Base-by-base conservation (phyloP, 2,888 invertebrate genomes). In the Acanthosoma haemorrhoidale region DNA sequence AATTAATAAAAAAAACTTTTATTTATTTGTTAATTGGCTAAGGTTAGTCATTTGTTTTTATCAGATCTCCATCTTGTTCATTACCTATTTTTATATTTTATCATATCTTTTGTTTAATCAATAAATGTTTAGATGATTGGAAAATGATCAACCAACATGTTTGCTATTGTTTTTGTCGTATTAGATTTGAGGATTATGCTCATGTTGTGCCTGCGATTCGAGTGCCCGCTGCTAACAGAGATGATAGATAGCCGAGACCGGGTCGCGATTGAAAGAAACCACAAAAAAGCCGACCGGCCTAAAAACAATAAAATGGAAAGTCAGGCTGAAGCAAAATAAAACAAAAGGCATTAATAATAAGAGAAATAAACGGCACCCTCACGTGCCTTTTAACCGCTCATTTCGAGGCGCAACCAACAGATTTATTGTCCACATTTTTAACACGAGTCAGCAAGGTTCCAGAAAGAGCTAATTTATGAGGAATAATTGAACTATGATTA, bases 401-500 rank as follows among this genome's bases (percentile, higher is more conserved):
- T 61, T 61, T 61, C 21, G 16, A 13, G 36, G 4, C 34, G 36
- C 21, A 38, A 21, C 13, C 16, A 38, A 36, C 18, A 36, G 38
- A 61, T 61, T 61, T 61, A 61, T 61, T 21, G 34, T 36, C 34
- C 34, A 61, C 61, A 61, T 61, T 61, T 61, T 61, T 61, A 61
- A 61, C 61, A 38, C 61, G 61, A 61, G 61, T 61, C 36, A 61
- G 61, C 61, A 36, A 61, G 61, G 61, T 61, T 38, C 38, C 61
- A 61, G 34, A 61, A 34, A 61, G 61, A n/a, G 36, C 34, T 61
- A 61, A 61, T 61, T 61, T 61, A 61, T 61, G 61, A 21, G 38
- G 61, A 61, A 61, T 61, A 61, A 61, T 61, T 61, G 61, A 61
- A 61, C 34, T 61, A 61, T 61, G 61, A 61, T 61, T 61, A 61